Base-by-base conservation (phyloP, 2,888 invertebrate genomes). In the Xanthostigma xanthostigma region DNA sequence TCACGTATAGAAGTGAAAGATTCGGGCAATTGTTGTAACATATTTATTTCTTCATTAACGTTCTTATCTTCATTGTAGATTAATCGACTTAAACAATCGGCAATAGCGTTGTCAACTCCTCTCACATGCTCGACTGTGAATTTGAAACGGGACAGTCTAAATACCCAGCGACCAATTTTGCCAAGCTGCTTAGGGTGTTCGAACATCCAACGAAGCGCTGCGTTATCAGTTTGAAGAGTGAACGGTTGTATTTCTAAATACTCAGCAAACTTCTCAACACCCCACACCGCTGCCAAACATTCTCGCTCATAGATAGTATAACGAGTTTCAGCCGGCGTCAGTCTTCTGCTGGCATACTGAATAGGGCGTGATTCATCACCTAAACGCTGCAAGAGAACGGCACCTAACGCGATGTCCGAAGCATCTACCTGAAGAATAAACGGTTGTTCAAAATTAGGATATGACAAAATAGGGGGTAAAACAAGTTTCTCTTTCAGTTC, bases 291-390 rank as follows among this genome's bases (percentile, higher is more conserved):
- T 13, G 42, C 9, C 6, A 27, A 33, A 12, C 33, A 17, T 2
- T 27, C 44, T 10, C 44, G 17, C 44, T 44, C 44, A 35, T 44
- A 44, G 4, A 44, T 44, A 9, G 44, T 33, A 27, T 44, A 44
- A 5, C 11, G 10, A 13, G n/a, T 44, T 10, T 44, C 44, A 35
- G 44, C 44, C 6, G 44, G 11, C 11, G 27, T 44, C 4, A 44
- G 33, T 17, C 17, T 17, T 34, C 34, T 17, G 39, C 39, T 39
- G 8, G 39, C 39, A 9, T 39, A 39, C 8, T 39, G 39, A 14
- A 39, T 39, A 13, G 39, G 39, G 8, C 11, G 39, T 9, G 9
- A 10, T 8, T 13, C 9, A 10, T 9, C 9, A 9, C 9, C 39
- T 9, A 1, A 10, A 8, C 9, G 9, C 9, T 9, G 10, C 8